A percentile compares a stretch with the other conserved stretches of the same genome.
These are phyloP conservation scores for Perognathus longimembris DNA, from an alignment of 2,113 vertebrate species.

Conservation along the genomic window DNA sequence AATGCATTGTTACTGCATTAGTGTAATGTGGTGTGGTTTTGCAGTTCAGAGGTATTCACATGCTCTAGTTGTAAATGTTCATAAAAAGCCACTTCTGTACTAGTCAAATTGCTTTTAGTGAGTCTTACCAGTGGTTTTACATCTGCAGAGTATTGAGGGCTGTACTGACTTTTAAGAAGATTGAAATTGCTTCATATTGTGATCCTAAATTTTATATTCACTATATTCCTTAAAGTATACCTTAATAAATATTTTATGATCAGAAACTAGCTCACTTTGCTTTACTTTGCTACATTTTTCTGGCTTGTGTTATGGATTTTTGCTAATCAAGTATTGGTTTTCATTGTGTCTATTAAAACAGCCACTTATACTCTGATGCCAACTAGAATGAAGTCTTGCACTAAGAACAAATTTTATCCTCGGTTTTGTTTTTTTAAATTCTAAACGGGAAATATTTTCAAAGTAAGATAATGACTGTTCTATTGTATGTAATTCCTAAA, in stretches of 20 bases:
- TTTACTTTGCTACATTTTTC: conserved; percentile 75
- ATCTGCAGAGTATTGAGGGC: conserved; percentile 89
- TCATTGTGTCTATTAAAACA: conserved; percentile 37
- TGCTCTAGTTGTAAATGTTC: conserved; percentile 90
- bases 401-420: conserved; percentile 23
- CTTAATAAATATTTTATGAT: conserved; percentile 99
- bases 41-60: conserved; percentile 91
- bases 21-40: conserved; percentile 96
- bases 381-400: conserved; percentile 39
- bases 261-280: conserved; percentile 86
- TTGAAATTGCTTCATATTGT: conserved; percentile 97
- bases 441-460: not conserved
- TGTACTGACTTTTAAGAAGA: conserved; percentile 91
- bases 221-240: conserved; percentile 97
- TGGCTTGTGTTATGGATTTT: conserved; percentile 21
- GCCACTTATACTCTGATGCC: conserved; percentile 44
- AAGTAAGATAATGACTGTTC: conserved; percentile 6
- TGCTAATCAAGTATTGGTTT: conserved; percentile 49
- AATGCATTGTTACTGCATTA: conserved; percentile 94
- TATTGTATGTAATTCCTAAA: not conserved
- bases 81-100: conserved; percentile 90
- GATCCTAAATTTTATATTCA: conserved; percentile 99
- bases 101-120: conserved; percentile 93
- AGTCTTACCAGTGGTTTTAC: conserved; percentile 91
- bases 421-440: not conserved